phyloP scores from a whole-genome alignment of 2,888 invertebrate genomes.

The Ptychoptera contaminata region DNA sequence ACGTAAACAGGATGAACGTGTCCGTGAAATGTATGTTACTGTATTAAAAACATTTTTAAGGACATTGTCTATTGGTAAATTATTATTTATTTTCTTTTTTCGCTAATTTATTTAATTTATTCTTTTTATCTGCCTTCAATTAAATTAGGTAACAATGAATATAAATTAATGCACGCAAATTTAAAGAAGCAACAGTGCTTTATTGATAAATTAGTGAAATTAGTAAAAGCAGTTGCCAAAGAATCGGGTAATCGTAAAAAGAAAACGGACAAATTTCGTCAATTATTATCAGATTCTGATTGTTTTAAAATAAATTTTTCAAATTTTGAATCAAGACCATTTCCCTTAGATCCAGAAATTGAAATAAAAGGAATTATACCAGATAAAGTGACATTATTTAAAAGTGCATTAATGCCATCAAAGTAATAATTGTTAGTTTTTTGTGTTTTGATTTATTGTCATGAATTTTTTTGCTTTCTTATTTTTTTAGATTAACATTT shows the following conservation, averaged over 20 bases:
- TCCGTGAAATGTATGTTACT: slow-evolving; percentile 72
- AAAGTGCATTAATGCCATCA: slow-evolving; percentile 92
- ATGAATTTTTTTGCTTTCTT: too few species aligned
- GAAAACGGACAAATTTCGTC: slow-evolving; percentile 80
- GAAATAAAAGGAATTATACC: slow-evolving; percentile 77
- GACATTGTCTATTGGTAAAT: slow-evolving; percentile 44
- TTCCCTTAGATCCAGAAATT: slow-evolving; percentile 87
- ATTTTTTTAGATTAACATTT: slow-evolving; percentile 63
- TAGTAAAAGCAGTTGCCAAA: slow-evolving; percentile 75
- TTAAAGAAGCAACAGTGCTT: slow-evolving; percentile 78
- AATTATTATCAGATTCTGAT: slow-evolving; percentile 65
- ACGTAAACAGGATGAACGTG: slow-evolving; percentile 53
- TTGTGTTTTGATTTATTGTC: not conserved
- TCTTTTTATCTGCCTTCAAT: slow-evolving; percentile 3
- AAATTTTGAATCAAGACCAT: slow-evolving; percentile 81
- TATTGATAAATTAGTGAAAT: slow-evolving; percentile 73
- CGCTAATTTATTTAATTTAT: slow-evolving; percentile 5
- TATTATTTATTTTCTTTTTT: not conserved
- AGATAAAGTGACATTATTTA: slow-evolving; percentile 83
- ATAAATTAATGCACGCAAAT: slow-evolving; percentile 59
- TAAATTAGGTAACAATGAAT: slow-evolving; percentile 43
- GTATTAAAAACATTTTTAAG: slow-evolving; percentile 79
- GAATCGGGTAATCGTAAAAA: slow-evolving; percentile 85
- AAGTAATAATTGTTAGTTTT: slow-evolving; percentile 27
- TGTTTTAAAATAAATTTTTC: slow-evolving; percentile 73